Evolutionary conservation across 2,797 vertebrate genomes (phyloP), one percentile per base, ranked within the genome.

Genomic region (Sebastolobus altivelis): DNA sequence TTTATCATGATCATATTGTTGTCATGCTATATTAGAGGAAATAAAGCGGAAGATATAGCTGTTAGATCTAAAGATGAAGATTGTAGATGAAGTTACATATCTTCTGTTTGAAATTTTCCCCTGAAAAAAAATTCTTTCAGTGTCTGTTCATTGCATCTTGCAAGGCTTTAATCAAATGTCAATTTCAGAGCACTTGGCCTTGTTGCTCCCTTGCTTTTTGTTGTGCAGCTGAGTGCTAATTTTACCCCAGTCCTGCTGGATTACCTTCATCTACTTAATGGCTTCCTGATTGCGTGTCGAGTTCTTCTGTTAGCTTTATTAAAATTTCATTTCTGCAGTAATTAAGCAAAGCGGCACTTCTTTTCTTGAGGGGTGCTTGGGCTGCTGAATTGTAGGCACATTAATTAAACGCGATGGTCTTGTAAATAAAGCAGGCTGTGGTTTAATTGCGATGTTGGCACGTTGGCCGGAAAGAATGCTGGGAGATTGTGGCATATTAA

Each of bases 201-300:
- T 72, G 70, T 72, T 87, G 85, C 75, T 84, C 70, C 73, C 46
- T 59, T 16, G 66, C 72, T 86, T 87, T 85, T 72, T 61, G 75
- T 81, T 88, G 82, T 67, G 38, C 80, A 87, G 81, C 78, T 78
- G 83, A 87, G 70, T 92, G 90, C 83, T 93, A 88, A 91, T 92
- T 94, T 90, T 88, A 90, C 74, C 77, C 71, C 79, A 78, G 84
- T 89, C 90, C 91, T 92, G 78, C 84, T 87, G 93, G 92, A 94
- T 94, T 93, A 93, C 89, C 93, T 94, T 93, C 89, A 90, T 92
- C 92, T 88, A 79, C 80, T 92, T 92, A 94, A 94, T 93, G 90
- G 86, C 89, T 91, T 94, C 83, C 86, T 92, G 91, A 93, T 94
- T 94, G 92, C 62, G 63, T 92, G 91, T 93, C 66, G 84, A 92